A percentile compares a stretch with the other conserved stretches of the same genome.
Evolutionary conservation across 2,888 invertebrate genomes (phyloP).

Genomic region (Homarus gammarus): DNA sequence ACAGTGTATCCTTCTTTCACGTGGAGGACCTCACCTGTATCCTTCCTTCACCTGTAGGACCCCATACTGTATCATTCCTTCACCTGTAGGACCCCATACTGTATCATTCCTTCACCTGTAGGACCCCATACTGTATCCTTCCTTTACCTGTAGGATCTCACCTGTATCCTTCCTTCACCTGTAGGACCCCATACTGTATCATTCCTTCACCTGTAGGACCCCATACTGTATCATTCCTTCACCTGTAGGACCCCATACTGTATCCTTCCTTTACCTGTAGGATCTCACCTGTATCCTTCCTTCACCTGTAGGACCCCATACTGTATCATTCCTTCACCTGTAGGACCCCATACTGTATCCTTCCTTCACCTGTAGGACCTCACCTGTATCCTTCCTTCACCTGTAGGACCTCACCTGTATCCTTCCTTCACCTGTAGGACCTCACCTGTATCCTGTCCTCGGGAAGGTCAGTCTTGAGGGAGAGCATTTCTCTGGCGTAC

Average conservation of each 20-base stretch:
- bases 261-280: neutral
- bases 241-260: slow-evolving; percentile 86
- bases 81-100: neutral
- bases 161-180: slow-evolving; percentile 97
- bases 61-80: slow-evolving; percentile 78
- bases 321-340: neutral
- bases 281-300: neutral
- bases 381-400: neutral
- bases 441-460: slow-evolving; percentile 96
- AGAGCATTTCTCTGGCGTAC: slow-evolving; percentile 96
- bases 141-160: too few species aligned
- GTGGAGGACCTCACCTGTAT: neutral
- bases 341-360: neutral
- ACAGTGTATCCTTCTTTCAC: neutral
- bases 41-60: neutral
- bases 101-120: neutral
- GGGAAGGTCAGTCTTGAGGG: slow-evolving; percentile 93
- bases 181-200: too few species aligned
- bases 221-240: too few species aligned
- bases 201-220: slow-evolving; percentile 77
- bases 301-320: neutral
- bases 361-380: neutral
- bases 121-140: slow-evolving; percentile 93
- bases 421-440: neutral
- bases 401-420: neutral